Conservation (phyloP, 2,888 invertebrate genomes). For the Caenorhabditis becei region DNA sequence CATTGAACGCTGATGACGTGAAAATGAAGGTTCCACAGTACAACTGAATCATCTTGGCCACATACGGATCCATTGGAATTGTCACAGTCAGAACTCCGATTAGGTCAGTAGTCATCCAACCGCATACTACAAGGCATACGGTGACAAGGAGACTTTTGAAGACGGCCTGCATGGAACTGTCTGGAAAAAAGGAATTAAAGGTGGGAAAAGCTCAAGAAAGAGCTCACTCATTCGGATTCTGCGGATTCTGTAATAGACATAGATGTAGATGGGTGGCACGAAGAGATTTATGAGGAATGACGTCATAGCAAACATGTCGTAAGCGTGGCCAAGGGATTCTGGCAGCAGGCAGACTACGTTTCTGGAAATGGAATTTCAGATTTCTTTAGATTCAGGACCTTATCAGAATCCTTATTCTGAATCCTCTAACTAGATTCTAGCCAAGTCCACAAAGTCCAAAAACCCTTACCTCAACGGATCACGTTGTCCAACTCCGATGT, state of each 20-base stretch:
- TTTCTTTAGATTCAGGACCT: no score
- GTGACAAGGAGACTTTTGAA: constrained; percentile 46
- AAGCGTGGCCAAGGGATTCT: constrained; percentile 36
- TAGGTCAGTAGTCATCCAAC: constrained; percentile 60
- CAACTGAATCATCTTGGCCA: constrained; percentile 46
- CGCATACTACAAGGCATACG: constrained; percentile 44
- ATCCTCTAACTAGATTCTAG: no score
- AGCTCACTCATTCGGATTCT: constrained; percentile 36
- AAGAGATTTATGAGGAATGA: constrained; percentile 34
- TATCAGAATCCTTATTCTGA: no score
- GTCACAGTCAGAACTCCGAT: constrained; percentile 47
- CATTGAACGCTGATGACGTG: constrained; percentile 47
- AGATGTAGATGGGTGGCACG: constrained; percentile 42
- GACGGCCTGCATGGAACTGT: constrained; percentile 41
- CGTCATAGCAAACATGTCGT: constrained; percentile 35
- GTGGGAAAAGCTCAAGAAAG: no score
- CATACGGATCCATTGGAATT: constrained; percentile 44
- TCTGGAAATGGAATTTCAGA: constrained; percentile 10
- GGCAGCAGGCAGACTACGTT: constrained; percentile 32
- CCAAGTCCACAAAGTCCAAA: no score
- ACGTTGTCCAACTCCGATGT: constrained; percentile 31
- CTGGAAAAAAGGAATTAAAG: constrained; percentile 11
- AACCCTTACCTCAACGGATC: constrained; percentile 31
- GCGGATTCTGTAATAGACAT: constrained; percentile 22
- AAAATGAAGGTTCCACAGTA: constrained; percentile 57